These are phyloP conservation scores for Temnothorax ravouxi DNA, from an alignment of 2,888 invertebrate species.

Conservation along the genomic window DNA sequence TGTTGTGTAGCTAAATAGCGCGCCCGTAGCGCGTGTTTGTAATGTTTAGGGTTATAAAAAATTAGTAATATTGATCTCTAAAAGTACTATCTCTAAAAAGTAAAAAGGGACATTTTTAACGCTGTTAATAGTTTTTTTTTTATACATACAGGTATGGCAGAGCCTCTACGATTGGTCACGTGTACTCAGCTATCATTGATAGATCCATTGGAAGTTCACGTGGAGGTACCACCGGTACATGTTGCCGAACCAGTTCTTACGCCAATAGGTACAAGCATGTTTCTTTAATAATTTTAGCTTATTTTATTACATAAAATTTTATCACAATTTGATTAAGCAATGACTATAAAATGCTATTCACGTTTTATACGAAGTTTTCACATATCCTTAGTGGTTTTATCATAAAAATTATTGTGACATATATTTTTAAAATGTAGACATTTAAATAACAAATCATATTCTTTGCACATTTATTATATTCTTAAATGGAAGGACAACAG, in stretches of 20 bases:
- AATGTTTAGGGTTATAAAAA: no score
- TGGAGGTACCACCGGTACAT: conserved; percentile 91
- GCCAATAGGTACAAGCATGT: conserved; percentile 89
- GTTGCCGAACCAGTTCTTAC: conserved; percentile 93
- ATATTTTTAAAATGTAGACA: neutral
- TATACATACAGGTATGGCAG: conserved; percentile 76
- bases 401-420: neutral
- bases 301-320: conserved; percentile 38
- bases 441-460: neutral
- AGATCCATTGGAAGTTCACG: conserved; percentile 91
- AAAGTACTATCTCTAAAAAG: neutral
- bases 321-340: neutral
- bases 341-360: neutral
- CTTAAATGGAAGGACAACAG: neutral
- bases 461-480: neutral
- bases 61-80: no score
- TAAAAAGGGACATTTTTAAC: conserved; percentile 5
- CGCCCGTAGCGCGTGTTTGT: no score
- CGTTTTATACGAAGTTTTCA: neutral
- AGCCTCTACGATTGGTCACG: conserved; percentile 88
- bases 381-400: neutral
- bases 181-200: conserved; percentile 89
- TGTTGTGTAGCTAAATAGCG: no score
- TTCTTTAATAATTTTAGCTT: conserved; percentile 19
- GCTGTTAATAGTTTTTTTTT: conserved; percentile 1